Percentiles rank a stretch among this genome's conserved stretches.
Conservation (phyloP, 2,888 invertebrate genomes). For the Eupithecia abbreviata region DNA sequence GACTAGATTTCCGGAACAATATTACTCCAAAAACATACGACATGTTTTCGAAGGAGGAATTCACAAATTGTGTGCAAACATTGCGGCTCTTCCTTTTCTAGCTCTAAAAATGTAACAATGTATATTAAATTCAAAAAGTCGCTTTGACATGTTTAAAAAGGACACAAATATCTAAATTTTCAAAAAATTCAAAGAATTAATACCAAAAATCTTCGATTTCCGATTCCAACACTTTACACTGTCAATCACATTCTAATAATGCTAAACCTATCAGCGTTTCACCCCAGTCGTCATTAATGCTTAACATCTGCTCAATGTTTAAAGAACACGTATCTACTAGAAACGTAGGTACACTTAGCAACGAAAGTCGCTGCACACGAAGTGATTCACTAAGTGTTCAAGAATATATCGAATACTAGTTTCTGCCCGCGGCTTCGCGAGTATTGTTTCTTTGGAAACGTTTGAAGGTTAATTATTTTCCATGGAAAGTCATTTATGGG, state of each 20-base stretch:
- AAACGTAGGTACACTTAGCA: background rate
- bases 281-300: slow-evolving; percentile 23
- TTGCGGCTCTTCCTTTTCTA: background rate
- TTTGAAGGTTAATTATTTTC: too few species aligned
- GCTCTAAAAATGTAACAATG: background rate
- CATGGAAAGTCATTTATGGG: too few species aligned
- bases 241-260: slow-evolving; percentile 24
- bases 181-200: background rate
- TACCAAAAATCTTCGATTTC: background rate
- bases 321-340: slow-evolving; percentile 15
- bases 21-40: slow-evolving; percentile 5
- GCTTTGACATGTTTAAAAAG: background rate
- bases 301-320: slow-evolving; percentile 34
- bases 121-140: background rate
- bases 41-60: slow-evolving; percentile 6
- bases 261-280: slow-evolving; percentile 27
- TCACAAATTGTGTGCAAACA: slow-evolving; percentile 13
- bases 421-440: too few species aligned
- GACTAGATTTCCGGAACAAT: slow-evolving; percentile 13
- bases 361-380: background rate
- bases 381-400: background rate
- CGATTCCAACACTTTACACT: slow-evolving; percentile 15
- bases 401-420: background rate
- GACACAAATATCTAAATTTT: background rate
- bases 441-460: too few species aligned